Evolutionary conservation across 2,113 vertebrate genomes (phyloP).

Genomic region (Galeopterus variegatus): DNA sequence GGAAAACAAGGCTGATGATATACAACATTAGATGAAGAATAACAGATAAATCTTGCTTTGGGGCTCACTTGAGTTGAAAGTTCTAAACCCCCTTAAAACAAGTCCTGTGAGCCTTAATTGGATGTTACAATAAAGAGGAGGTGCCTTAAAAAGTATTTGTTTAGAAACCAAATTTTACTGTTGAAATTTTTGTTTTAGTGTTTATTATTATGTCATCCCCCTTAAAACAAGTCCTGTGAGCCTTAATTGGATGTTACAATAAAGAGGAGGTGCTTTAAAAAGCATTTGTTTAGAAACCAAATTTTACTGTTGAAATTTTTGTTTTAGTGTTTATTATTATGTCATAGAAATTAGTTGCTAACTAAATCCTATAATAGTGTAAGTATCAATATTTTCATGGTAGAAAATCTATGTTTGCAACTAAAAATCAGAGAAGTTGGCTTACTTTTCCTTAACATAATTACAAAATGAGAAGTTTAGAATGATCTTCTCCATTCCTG

Average conservation of each 20-base stretch:
- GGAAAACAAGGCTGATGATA: slow-evolving; percentile 62
- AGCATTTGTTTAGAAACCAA: slow-evolving; percentile 54
- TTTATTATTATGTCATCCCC: not conserved
- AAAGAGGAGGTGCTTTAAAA: slow-evolving; percentile 66
- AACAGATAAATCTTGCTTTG: slow-evolving; percentile 68
- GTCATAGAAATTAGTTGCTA: slow-evolving; percentile 47
- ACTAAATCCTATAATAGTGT: slow-evolving; percentile 39
- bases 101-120: slow-evolving; percentile 45
- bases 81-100: slow-evolving; percentile 67
- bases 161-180: not conserved
- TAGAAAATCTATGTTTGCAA: slow-evolving; percentile 26
- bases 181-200: no score
- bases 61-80: slow-evolving; percentile 50
- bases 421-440: slow-evolving; percentile 50
- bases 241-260: slow-evolving; percentile 47
- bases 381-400: slow-evolving; percentile 53
- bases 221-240: slow-evolving; percentile 55
- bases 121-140: slow-evolving; percentile 59
- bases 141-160: slow-evolving; percentile 48
- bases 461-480: slow-evolving; percentile 37
- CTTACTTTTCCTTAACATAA: slow-evolving; percentile 27
- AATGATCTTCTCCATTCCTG: slow-evolving; percentile 16
- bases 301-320: slow-evolving; percentile 15
- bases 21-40: slow-evolving; percentile 63
- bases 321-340: slow-evolving; percentile 51